A percentile compares a stretch with the other conserved stretches of the same genome.
These are phyloP conservation scores for cattle (Bos taurus) DNA, from an alignment of 2,113 vertebrate genomes.

Conservation along the genomic window DNA sequence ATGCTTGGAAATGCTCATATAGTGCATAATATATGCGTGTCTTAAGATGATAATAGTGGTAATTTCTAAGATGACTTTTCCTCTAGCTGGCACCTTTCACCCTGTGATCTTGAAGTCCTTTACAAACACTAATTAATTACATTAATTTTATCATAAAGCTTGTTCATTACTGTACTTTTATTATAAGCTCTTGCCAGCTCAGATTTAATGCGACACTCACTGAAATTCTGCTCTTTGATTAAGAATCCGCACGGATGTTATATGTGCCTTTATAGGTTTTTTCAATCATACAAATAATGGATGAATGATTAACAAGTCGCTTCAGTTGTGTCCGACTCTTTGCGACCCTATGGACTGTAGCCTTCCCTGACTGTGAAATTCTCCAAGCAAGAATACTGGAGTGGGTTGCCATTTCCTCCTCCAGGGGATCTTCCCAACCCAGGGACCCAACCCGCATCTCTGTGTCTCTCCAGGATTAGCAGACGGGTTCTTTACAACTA, in stretches of 20 bases:
- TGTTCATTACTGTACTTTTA: slow-evolving; percentile 70
- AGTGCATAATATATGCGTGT: slow-evolving; percentile 45
- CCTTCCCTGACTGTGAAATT: neutral
- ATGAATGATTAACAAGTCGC: neutral
- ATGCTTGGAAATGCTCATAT: slow-evolving; percentile 56
- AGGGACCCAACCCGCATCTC: neutral
- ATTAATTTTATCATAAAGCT: slow-evolving; percentile 75
- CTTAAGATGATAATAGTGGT: slow-evolving; percentile 74
- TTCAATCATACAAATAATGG: neutral
- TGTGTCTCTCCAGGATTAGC: neutral
- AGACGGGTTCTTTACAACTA: neutral
- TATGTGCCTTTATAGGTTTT: neutral
- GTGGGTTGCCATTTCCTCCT: neutral
- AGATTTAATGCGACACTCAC: slow-evolving; percentile 50
- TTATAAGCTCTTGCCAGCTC: slow-evolving; percentile 67
- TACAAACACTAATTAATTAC: slow-evolving; percentile 76
- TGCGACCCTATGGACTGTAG: neutral
- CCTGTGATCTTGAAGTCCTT: slow-evolving; percentile 69
- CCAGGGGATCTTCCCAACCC: neutral
- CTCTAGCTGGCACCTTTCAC: slow-evolving; percentile 73
- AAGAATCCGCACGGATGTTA: neutral
- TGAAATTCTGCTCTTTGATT: slow-evolving; percentile 64
- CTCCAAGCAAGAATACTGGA: neutral
- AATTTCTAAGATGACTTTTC: slow-evolving; percentile 73
- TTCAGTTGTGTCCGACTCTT: neutral